These are phyloP conservation scores for Noctua fimbriata DNA, from an alignment of 2,888 invertebrate genomes.

Conservation along the genomic window DNA sequence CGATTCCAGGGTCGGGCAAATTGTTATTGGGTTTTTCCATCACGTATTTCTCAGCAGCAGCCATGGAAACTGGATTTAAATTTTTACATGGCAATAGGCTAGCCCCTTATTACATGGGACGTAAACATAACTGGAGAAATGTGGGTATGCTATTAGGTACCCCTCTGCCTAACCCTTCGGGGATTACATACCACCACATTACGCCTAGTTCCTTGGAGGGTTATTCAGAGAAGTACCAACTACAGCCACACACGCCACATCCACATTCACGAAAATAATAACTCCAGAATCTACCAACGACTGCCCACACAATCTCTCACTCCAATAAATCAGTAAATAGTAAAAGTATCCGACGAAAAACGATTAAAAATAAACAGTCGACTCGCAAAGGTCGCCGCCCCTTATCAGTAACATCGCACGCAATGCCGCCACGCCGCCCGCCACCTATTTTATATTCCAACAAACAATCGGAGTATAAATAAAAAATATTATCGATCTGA, in stretches of 20 bases:
- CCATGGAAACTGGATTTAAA: no score
- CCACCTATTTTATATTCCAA: constrained; percentile 40
- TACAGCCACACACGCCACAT: no score
- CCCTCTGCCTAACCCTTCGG: no score
- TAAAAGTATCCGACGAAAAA: constrained; percentile 35
- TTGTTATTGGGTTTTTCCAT: no score
- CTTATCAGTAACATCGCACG: constrained; percentile 56
- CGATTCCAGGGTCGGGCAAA: no score
- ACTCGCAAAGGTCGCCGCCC: constrained; percentile 39
- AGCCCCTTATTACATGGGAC: no score
- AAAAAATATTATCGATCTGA: constrained; percentile 34
- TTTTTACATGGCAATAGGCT: no score
- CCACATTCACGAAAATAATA: not conserved
- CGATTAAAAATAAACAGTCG: constrained; percentile 42
- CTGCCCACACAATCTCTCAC: constrained; percentile 5
- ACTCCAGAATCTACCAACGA: not conserved
- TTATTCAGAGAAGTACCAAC: not conserved
- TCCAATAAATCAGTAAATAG: constrained; percentile 39
- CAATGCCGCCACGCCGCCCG: constrained; percentile 14
- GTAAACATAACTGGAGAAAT: no score
- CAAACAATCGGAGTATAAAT: constrained; percentile 47
- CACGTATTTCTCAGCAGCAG: no score
- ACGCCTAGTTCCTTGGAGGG: not conserved
- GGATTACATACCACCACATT: not conserved
- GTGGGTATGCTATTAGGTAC: no score